phyloP scores from a whole-genome alignment of 2,888 invertebrate species.

The Autographa gamma region DNA sequence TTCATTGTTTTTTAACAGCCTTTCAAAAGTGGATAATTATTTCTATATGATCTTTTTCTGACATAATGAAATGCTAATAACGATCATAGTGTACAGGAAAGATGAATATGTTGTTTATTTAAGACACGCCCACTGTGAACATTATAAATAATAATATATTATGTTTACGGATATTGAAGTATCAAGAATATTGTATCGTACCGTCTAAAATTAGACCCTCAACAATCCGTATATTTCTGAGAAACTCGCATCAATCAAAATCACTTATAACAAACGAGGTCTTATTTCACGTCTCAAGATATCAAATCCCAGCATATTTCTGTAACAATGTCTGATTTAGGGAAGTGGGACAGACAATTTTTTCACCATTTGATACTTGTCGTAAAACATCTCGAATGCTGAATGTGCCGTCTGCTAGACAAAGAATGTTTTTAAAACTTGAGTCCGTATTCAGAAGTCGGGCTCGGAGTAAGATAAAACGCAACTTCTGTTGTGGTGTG shows the following conservation, averaged over 20 bases:
- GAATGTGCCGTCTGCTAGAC: slow-evolving; percentile 32
- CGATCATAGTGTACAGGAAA: no score
- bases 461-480: slow-evolving; percentile 56
- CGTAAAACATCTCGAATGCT: slow-evolving; percentile 38
- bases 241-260: slow-evolving; percentile 17
- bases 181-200: neutral
- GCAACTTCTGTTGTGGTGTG: slow-evolving; percentile 62
- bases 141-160: no score
- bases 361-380: slow-evolving; percentile 34
- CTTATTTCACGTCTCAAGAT: slow-evolving; percentile 11
- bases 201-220: neutral
- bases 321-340: slow-evolving; percentile 8
- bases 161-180: neutral
- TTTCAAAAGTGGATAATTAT: no score
- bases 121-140: neutral
- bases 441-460: slow-evolving; percentile 45
- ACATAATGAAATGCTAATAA: no score
- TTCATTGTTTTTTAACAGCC: no score
- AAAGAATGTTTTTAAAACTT: slow-evolving; percentile 52
- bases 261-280: neutral
- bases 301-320: slow-evolving; percentile 19
- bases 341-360: slow-evolving; percentile 23
- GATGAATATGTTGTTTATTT: no score
- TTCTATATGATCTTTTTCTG: no score
- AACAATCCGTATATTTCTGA: neutral